phyloP scores from a whole-genome alignment of 2,797 vertebrate species.

The Podargus strigoides region DNA sequence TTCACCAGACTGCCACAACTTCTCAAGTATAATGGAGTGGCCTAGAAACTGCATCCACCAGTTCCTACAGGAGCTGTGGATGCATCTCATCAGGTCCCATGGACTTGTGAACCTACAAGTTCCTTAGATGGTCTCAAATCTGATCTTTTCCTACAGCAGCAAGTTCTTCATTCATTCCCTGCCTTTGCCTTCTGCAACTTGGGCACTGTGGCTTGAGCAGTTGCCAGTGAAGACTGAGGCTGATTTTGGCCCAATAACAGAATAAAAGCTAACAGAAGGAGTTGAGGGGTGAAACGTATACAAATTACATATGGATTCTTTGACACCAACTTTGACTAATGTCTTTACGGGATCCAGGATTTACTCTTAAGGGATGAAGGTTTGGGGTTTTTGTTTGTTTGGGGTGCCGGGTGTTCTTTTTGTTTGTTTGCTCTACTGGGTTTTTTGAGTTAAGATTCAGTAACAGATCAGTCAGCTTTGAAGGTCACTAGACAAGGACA shows the following conservation, averaged over 20 bases:
- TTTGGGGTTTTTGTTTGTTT: background rate
- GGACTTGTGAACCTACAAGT: too few species aligned
- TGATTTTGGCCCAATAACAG: background rate
- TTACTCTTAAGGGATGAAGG: background rate
- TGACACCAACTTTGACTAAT: background rate
- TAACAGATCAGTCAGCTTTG: background rate
- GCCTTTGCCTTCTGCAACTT: too few species aligned
- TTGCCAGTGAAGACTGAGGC: too few species aligned
- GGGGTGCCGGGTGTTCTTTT: background rate
- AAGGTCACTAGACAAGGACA: slow-evolving; percentile 11
- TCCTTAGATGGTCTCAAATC: too few species aligned
- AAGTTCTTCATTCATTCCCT: too few species aligned
- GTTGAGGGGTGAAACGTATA: background rate
- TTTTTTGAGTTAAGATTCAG: background rate
- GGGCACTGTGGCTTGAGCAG: too few species aligned
- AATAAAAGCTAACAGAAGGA: background rate
- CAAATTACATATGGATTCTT: background rate
- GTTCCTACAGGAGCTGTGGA: too few species aligned
- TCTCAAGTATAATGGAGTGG: too few species aligned
- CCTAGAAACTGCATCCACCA: too few species aligned
- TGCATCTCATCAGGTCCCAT: too few species aligned
- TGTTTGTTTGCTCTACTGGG: background rate
- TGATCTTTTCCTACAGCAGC: too few species aligned
- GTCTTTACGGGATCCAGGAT: background rate
- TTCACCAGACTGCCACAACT: too few species aligned